Evolutionary conservation across 2,113 vertebrate genomes (phyloP), one percentile per base, ranked within the genome.

Genomic region (Sylvicapra grimmia): DNA sequence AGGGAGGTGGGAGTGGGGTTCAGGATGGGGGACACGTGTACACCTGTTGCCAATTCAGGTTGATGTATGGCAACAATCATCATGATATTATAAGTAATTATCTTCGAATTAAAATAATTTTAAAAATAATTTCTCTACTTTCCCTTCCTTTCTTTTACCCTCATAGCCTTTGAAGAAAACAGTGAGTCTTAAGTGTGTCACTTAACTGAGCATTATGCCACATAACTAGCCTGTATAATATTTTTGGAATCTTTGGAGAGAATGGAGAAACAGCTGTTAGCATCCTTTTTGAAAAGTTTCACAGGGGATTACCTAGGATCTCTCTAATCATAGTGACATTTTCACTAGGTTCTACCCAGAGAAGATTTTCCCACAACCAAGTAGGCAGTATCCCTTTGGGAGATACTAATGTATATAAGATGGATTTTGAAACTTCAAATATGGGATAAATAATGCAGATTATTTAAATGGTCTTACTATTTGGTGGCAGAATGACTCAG

Each of bases 401-500:
- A 86, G 49, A 77, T 63, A 68, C 65, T 86, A 86, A 86, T 84
- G n/a, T 59, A 13, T 40, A 40, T 49, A 61, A 80, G 29, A 89
- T 86, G 68, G 51, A 83, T 87, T 97, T 96, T 82, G 29, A 89
- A 96, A 95, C 59, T 92, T 80, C 40, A 93, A 68, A 88, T 53
- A 82, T 47, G 59, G 49, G 53, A 97, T 36, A 80, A 94, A 91
- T 88, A 93, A 89, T 47, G 25, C 47, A 95, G 51, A 87, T 56
- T 96, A 94, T 90, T 82, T 94, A 88, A 95, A 92, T 54, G 40
- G 53, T 59, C 19, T 96, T 31, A 13, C 77, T 93, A n/a, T 93
- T 96, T 93, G 44, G 36, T 96, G 90, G 44, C 33, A 90, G 47
- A 96, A 95, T 94, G 87, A 92, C 59, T 95, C 88, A 83, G 59